Evolutionary conservation across 2,888 invertebrate genomes (phyloP), one percentile per base, ranked within the genome.

Genomic region (Protophormia terraenovae): DNA sequence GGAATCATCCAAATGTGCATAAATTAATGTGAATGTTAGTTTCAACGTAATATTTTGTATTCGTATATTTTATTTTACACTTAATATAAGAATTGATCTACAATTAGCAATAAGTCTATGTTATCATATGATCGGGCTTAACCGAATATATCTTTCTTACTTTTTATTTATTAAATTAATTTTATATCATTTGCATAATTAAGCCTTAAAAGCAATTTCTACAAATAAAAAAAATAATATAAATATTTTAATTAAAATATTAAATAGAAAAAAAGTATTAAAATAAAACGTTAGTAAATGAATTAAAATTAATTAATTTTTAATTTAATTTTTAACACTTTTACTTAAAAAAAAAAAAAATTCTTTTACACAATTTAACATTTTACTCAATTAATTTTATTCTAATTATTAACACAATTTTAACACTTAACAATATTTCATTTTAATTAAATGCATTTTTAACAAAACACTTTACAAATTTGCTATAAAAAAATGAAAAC

Each of bases 381-480:
- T 19, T 32, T n/a, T 16, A 19, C 19, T 35, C 5, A 60, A 60
- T 22, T 19, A 22, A 29, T 12, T 16, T 29, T 1, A 12, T 16
- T 16, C 19, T 35, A 64, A 41, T 16, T 4, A 50, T 19, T 45
- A 19, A 32, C 19, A 45, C 50, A 32, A n/a, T 50, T 69, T 41
- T 47, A 50, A 24, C 62, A 71, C 62, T 32, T 66, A 38, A 14
- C 64, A 16, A 47, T 50, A 47, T 24, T 67, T 38, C 5, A 32
- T 60, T 53, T 41, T 47, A 53, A 50, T 67, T 58, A 60, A 64
- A 64, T 64, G 16, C 19, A 16, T 64, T 64, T 35, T 24, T 22
- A 79, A 32, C 55, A 72, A 45, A 41, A 55, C 41, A 72, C 29
- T 53, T 60, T 58, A 22, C 3, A 27, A 41, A 55, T 53, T 16